Base-by-base conservation (phyloP, 2,113 vertebrate genomes). In the Arizona elegans region DNA sequence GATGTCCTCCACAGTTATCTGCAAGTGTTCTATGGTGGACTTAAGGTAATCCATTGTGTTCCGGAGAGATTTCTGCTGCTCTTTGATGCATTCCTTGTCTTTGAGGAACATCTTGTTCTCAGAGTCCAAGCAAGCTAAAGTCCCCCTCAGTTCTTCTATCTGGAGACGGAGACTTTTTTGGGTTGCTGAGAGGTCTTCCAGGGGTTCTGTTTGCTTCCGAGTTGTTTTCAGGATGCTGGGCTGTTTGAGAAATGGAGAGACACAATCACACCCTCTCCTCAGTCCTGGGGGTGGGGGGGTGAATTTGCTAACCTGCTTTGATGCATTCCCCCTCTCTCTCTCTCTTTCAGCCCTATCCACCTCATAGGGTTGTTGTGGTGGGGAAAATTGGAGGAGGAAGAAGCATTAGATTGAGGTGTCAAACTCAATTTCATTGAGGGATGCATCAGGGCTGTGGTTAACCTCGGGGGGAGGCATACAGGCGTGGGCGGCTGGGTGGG, bases 1-100 rank as follows among this genome's bases (percentile, higher is more conserved):
- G n/a, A 88, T 47, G 1, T 59, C 90, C n/a, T 94, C 92, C 33
- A 62, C 92, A n/a, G 87, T 91, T 10, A 86, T 55, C 50, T 94
- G 85, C 88, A 93, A 9, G 26, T 94, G 91, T 75, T 94, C 75
- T 13, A 91, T 26, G 12, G 47, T 24, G 0, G 0, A 1, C 50
- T 95, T 89, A 2, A 75, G 53, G n/a, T 1, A 26, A 13, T 58
- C 54, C 3, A 29, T 52, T 2, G 52, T 87, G 19, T 21, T 24
- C 90, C 92, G 50, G 24, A 94, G 59, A 21, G 23, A 8, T 15
- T 1, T 26, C 54, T 75, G 92, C 15, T 85, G 65, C 8, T 70
- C 87, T 53, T 95, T 50, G 12, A 59, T 0, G 0, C 21, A 3
- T 85, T 55, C 19, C 54, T 24, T 94, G 55, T 90, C 50, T 11